Evolutionary conservation across 2,797 vertebrate species (phyloP), one percentile per base, ranked within the genome.

Genomic region (Aulostomus chinensis): DNA sequence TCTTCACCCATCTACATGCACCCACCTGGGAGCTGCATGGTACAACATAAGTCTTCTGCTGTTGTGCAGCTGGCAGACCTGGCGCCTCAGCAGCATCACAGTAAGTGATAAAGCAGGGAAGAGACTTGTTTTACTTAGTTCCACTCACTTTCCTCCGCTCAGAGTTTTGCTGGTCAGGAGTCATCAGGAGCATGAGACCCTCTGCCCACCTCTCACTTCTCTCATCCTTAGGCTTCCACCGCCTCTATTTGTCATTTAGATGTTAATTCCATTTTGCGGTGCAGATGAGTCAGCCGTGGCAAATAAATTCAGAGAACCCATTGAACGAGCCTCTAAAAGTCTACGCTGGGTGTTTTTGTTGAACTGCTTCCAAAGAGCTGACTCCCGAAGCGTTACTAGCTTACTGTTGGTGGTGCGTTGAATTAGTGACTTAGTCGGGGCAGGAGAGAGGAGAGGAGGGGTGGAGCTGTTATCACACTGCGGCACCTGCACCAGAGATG

Each of bases 401-500:
- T 67, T 61, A 58, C 52, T 22, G 24, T 65, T 53, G 12, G 63
- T 42, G 35, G 58, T 2, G 22, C 33, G 58, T 76, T 78, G 72
- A 80, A 78, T 82, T 76, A 76, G 80, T 56, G 16, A 67, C 56
- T 62, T 55, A 69, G 68, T 57, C 46, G 20, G 54, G 47, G 50
- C 59, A 47, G 69, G 48, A 45, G 56, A 42, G 37, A 47, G 68
- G 54, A 45, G 52, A 46, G 60, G 38, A 42, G 31, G 39, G 47
- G 13, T 45, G 76, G 78, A 43, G 58, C 55, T 61, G 64, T 88
- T 87, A 88, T 87, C 85, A 70, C 69, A 33, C 60, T 5, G 46
- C 63, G 73, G 58, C 86, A 88, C 86, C 86, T 87, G 86, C 80
- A 55, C 63, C 61, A 16, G 47, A 64, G 67, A 73, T 62, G 57